Evolutionary conservation across 2,888 invertebrate species (phyloP).

Genomic region (Cryptophagus acutangulus): DNA sequence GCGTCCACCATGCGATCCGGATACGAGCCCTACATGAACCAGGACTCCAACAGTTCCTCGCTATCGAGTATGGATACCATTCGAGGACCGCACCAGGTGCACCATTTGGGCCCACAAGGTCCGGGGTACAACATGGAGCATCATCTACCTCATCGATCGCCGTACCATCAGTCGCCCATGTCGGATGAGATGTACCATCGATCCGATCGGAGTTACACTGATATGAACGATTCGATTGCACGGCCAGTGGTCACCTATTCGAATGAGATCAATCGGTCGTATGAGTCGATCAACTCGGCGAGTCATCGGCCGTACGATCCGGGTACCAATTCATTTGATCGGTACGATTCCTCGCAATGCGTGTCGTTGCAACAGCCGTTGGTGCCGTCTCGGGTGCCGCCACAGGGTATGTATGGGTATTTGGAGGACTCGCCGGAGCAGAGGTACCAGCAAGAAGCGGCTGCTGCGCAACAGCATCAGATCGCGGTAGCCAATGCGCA

Average conservation of each 20-base stretch:
- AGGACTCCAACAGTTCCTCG: constrained; percentile 68
- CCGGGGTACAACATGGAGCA: constrained; percentile 49
- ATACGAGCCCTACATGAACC: constrained; percentile 62
- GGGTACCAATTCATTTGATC: constrained; percentile 53
- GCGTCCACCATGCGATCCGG: constrained; percentile 50
- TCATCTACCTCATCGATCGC: constrained; percentile 49
- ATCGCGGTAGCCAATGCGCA: constrained; percentile 53
- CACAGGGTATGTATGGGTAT: constrained; percentile 59
- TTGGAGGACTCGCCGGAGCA: constrained; percentile 60
- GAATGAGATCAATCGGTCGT: constrained; percentile 50
- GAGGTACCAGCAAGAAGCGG: constrained; percentile 47
- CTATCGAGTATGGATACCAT: constrained; percentile 68
- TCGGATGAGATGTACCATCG: constrained; percentile 51
- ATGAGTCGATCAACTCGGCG: constrained; percentile 51
- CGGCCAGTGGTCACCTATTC: constrained; percentile 57
- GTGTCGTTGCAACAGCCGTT: constrained; percentile 49
- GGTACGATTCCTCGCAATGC: constrained; percentile 55
- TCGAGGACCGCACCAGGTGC: constrained; percentile 46
- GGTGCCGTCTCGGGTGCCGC: constrained; percentile 47
- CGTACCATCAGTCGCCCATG: constrained; percentile 64
- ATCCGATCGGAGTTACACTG: constrained; percentile 53
- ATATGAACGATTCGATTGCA: constrained; percentile 60
- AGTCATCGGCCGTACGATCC: constrained; percentile 58
- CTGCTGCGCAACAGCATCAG: constrained; percentile 50
- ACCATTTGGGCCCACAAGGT: constrained; percentile 46